Base-by-base conservation (phyloP, 2,888 invertebrate species). In the Ophion slaviceki region DNA sequence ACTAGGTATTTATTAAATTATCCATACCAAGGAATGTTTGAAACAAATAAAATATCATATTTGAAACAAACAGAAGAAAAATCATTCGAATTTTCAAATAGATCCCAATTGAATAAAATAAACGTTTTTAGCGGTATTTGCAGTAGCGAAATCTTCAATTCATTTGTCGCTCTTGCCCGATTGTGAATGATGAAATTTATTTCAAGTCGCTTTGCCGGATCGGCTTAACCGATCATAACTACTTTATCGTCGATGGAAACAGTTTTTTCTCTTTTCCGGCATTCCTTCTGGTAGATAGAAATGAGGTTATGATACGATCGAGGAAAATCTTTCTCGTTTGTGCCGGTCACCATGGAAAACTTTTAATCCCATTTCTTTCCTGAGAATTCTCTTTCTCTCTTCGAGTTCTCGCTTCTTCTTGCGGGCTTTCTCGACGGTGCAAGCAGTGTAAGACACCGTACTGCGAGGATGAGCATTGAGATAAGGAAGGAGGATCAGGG, bases 381-480 rank as follows among this genome's bases (percentile, higher is more conserved):
- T 47, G 14, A 14, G 14, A 47, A 3, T 47, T 14, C 1, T 47
- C 10, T 11, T 47, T 47, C 82, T 76, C 80, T 61, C 70, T 71
- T 36, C 45, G 14, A 24, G 32, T 59, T 71, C 75, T 32, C 79
- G 71, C 45, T 11, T 36, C 59, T 83, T 80, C 71, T 80, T 78
- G 82, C 64, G 78, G 62, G 71, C 76, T 83, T 68, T 80, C 82
- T 82, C 59, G 82, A 68, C 59, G 40, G 57, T 68, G 57, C 77
- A 72, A 74, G 59, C 57, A 17, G 71, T 75, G 28, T 78, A 78
- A 82, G 74, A 76, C 62, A 85, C 59, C 64, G 71, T 66, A 66
- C 64, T 68, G 64, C 2, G 78, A 82, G 75, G 36, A 66, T 66
- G 64, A 72, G 77, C n/a, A 72, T 72, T 80, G 67, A 45, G 59